These are phyloP conservation scores for Bucorvus abyssinicus DNA, from an alignment of 2,797 vertebrate species.

Conservation along the genomic window DNA sequence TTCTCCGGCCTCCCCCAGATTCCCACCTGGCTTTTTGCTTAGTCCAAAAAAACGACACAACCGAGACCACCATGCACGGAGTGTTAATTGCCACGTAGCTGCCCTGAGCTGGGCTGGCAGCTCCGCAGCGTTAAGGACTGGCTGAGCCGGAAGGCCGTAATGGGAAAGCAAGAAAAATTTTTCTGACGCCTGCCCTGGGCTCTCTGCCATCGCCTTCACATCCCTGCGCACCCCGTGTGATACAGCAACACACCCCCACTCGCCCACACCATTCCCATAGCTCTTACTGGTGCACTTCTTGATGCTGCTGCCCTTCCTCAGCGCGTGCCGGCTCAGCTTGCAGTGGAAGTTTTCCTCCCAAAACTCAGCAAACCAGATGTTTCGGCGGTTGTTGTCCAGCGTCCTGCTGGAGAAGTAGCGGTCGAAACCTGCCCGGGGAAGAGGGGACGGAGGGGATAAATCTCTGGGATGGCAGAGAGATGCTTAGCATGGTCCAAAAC, in stretches of 20 bases:
- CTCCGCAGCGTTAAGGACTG: neutral
- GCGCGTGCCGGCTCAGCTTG: conserved; percentile 91
- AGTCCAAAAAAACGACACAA: neutral
- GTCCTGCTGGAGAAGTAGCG: conserved; percentile 94
- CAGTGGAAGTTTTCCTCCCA: conserved; percentile 98
- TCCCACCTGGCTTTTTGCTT: neutral
- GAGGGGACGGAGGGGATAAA: neutral
- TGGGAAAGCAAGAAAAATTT: neutral
- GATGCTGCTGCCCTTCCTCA: conserved; percentile 90
- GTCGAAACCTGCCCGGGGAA: conserved; percentile 84
- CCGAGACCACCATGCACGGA: accelerated
- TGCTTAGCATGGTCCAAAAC: neutral
- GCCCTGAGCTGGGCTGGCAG: neutral
- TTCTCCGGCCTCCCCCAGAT: neutral
- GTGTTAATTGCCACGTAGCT: neutral
- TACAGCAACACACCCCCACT: accelerated
- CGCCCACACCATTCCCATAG: neutral
- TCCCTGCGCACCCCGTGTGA: accelerated
- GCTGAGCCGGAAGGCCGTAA: neutral
- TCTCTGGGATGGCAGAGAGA: neutral
- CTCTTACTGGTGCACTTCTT: conserved; percentile 97
- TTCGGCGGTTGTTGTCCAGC: conserved; percentile 93
- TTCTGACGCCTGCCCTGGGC: neutral
- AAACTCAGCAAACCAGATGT: conserved; percentile 96
- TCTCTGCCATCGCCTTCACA: neutral